phyloP scores from a whole-genome alignment of 1,140 invertebrate species.

The Megathymus violae region DNA sequence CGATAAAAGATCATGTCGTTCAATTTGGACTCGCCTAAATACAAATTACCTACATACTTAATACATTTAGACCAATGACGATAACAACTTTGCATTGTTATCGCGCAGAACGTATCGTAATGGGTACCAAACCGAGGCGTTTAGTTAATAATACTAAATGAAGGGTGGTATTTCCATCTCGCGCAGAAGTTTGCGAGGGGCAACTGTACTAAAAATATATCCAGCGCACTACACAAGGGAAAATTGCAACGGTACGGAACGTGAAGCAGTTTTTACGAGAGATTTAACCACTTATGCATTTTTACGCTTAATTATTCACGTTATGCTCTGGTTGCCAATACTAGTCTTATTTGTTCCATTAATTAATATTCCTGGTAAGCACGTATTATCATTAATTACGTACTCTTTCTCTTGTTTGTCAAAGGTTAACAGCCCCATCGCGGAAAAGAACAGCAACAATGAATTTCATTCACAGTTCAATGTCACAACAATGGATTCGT shows the following conservation, averaged over 20 bases:
- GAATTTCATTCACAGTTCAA: slow-evolving; percentile 68
- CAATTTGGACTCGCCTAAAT: not conserved
- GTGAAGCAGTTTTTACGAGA: not conserved
- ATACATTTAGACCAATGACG: not conserved
- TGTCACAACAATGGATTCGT: slow-evolving; percentile 66
- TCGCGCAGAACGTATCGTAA: not conserved
- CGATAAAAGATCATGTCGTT: too few species aligned
- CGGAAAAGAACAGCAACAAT: slow-evolving; percentile 59
- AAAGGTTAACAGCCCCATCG: slow-evolving; percentile 28
- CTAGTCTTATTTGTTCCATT: slow-evolving; percentile 12
- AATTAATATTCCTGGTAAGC: slow-evolving; percentile 24
- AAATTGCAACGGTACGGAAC: slow-evolving; percentile 21
- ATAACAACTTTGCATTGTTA: not conserved
- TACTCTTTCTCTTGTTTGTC: slow-evolving; percentile 44
- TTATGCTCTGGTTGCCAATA: slow-evolving; percentile 29
- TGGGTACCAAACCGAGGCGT: not conserved
- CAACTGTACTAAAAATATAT: slow-evolving; percentile 41
- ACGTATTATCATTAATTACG: slow-evolving; percentile 21
- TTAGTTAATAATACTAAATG: slow-evolving; percentile 8
- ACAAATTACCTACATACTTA: not conserved
- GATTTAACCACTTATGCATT: not conserved
- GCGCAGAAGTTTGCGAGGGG: slow-evolving; percentile 38
- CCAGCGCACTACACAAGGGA: slow-evolving; percentile 35
- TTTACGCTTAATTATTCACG: slow-evolving; percentile 21
- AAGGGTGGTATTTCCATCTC: slow-evolving; percentile 27